Percentiles rank a stretch among this genome's conserved stretches.
These are phyloP conservation scores for Asobara japonica DNA, from an alignment of 1,140 invertebrate genomes.

Conservation along the genomic window DNA sequence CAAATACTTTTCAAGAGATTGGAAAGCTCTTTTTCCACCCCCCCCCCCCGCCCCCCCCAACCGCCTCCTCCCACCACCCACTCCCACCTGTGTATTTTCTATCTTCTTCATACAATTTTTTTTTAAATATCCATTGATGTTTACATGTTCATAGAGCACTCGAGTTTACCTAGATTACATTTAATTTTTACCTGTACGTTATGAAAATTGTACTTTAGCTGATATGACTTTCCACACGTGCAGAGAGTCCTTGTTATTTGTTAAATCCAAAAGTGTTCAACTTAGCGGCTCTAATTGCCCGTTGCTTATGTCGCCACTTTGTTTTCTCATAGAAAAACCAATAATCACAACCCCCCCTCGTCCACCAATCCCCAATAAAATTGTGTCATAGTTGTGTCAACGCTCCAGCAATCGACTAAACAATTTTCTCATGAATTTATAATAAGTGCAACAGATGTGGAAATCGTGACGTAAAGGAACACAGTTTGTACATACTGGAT, in stretches of 20 bases:
- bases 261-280: neutral
- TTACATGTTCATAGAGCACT: constrained; percentile 21
- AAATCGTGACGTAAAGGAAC: too few relatives aligned
- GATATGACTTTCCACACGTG: neutral
- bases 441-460: neutral
- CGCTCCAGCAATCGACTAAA: neutral
- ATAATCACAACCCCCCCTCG: neutral
- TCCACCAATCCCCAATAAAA: too few relatives aligned
- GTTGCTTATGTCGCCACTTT: constrained; percentile 10
- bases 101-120: constrained; percentile 2
- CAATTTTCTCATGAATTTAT: neutral
- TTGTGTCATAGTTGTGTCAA: neutral
- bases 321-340: neutral
- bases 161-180: neutral
- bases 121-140: constrained; percentile 13
- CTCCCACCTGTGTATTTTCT: neutral
- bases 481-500: too few relatives aligned
- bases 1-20: constrained; percentile 9
- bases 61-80: too few relatives aligned
- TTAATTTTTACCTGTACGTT: neutral
- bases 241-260: neutral
- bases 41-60: neutral
- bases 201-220: neutral
- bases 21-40: constrained; percentile 2
- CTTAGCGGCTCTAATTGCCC: constrained; percentile 11